Base-by-base conservation (phyloP, 2,888 invertebrate genomes). In the Charanyca ferruginea region DNA sequence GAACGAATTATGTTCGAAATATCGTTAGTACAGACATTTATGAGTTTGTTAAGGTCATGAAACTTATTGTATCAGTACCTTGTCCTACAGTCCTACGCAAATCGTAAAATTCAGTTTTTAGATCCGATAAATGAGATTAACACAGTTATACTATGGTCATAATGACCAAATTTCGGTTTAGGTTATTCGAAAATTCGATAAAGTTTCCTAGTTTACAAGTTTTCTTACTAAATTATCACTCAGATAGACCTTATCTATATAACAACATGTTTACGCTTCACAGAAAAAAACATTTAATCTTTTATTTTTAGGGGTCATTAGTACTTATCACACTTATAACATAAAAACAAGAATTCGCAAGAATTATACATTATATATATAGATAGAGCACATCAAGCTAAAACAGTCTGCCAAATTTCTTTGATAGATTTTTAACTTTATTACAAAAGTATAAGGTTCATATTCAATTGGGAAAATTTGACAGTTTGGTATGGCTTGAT, bases 21-120 rank as follows among this genome's bases (percentile, higher is more conserved):
- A 47, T 62, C 64, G 55, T 73, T 70, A 68, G 66, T 70, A 66
- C 51, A 42, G 41, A 61, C 48, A 51, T 68, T 75, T 61, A 61
- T 73, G 52, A 44, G 48, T 53, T 68, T 65, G 16, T 25, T 60
- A 35, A 53, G 25, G 65, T 47, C 22, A 78, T 68, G 65, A 66
- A 77, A 61, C n/a, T 35, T 67, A 48, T 66, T 68, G 68, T 68
- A 53, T 51, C 60, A 18, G 47, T 73, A 62, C 64, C 32, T 44
- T 22, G 51, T 55, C 55, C 60, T 64, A 68, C 68, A 38, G 51
- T 55, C 55, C 60, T 64, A 68, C 68, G 42, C 66, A 55, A 66
- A 72, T 64, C 66, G 58, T 66, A 44, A 75, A 75, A 22, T 55
- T 59, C 44, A 41, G 20, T 47, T n/a, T 52, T 61, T 47, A 60